phyloP scores from a whole-genome alignment of 2,888 invertebrate species.

The Lordiphosa andalusiaca region DNA sequence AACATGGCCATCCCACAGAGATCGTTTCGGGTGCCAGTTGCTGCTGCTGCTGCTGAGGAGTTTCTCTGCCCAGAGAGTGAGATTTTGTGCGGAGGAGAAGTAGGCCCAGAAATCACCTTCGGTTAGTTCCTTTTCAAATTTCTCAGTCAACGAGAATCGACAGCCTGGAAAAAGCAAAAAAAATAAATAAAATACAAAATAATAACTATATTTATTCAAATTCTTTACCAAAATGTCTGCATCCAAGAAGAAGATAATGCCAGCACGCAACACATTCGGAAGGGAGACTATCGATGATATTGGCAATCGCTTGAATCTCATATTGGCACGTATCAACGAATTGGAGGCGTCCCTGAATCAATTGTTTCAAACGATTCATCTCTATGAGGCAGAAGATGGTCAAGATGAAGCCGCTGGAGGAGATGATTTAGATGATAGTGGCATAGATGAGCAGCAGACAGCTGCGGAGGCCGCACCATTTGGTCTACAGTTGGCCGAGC shows the following conservation, averaged over 20 bases:
- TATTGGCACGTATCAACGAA: constrained; percentile 27
- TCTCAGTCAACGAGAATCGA: too few species aligned
- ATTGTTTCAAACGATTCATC: constrained; percentile 6
- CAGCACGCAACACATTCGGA: neutral
- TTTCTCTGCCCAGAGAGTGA: constrained; percentile 5
- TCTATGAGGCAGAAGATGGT: neutral
- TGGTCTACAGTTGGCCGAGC: too few species aligned
- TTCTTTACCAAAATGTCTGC: neutral
- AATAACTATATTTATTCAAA: neutral
- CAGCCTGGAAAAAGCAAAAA: too few species aligned
- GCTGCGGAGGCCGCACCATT: too few species aligned
- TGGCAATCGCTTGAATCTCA: constrained; percentile 30
- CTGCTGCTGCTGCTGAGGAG: constrained; percentile 4
- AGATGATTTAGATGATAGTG: neutral
- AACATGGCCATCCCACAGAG: constrained; percentile 25
- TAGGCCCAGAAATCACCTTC: constrained; percentile 7
- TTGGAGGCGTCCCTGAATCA: constrained; percentile 32
- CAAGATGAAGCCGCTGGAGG: neutral
- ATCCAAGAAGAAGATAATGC: neutral
- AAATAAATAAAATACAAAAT: too few species aligned
- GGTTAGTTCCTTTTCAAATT: neutral
- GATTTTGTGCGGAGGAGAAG: constrained; percentile 18
- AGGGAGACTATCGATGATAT: constrained; percentile 22
- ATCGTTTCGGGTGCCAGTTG: constrained; percentile 5
- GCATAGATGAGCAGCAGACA: neutral